These are phyloP conservation scores for Rhorus exstirpatorius DNA, from an alignment of 2,888 invertebrate species.

Conservation along the genomic window DNA sequence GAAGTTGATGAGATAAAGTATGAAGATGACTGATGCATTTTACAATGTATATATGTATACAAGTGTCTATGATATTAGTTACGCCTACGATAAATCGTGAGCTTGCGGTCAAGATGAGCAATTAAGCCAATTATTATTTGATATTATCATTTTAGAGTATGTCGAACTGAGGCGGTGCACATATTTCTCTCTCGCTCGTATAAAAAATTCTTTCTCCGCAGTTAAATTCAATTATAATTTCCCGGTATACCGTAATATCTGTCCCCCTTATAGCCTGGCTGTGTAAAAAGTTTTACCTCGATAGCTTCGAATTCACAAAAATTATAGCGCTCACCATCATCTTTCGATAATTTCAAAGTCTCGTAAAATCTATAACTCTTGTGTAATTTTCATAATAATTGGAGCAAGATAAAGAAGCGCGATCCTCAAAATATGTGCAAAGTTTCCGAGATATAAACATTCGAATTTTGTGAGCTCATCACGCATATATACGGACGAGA, in stretches of 20 bases:
- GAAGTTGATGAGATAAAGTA: constrained; percentile 21
- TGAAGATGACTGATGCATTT: neutral
- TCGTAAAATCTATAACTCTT: no score
- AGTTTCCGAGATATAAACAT: no score
- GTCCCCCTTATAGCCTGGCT: constrained; percentile 1
- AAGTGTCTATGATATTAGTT: constrained; percentile 27
- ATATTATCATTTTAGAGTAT: constrained; percentile 58
- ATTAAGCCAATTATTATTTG: constrained; percentile 66
- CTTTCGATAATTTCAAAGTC: no score
- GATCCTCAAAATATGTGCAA: no score
- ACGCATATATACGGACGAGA: no score
- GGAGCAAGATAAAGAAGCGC: no score
- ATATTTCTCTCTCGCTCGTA: neutral
- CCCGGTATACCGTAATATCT: constrained; percentile 36
- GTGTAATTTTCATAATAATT: no score
- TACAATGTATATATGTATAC: neutral
- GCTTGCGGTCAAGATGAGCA: constrained; percentile 40
- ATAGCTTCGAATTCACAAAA: no score
- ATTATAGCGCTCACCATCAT: no score
- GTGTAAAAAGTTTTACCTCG: no score
- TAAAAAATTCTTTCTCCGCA: neutral
- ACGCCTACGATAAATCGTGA: constrained; percentile 66
- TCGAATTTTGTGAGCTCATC: no score
- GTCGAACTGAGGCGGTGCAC: constrained; percentile 23
- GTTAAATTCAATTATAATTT: constrained; percentile 51